Evolutionary conservation across 2,113 vertebrate genomes (phyloP), one percentile per base, ranked within the genome.

Genomic region (Gnathonemus longibarbis): DNA sequence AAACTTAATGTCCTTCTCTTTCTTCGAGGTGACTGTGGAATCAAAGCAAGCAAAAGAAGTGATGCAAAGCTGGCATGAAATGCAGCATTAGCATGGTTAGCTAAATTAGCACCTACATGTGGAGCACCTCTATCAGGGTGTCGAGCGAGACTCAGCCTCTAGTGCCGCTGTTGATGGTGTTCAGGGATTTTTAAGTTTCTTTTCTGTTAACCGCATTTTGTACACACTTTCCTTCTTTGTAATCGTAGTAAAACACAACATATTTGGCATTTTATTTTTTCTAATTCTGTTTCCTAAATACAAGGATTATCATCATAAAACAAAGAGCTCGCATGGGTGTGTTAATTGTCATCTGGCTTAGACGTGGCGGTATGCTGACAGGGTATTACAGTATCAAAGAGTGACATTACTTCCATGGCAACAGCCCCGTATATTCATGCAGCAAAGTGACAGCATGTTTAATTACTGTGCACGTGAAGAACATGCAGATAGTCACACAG

Each of bases 321-420:
- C 42, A 70, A 88, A 88, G 49, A 56, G 52, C 52, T 88, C 21
- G 48, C 21, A 48, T 42, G 45, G 24, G 42, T 13, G 5, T 31
- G n/a, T n/a, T 46, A 70, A 46, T 56, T 70, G 58, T 88, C 31
- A 15, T 31, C 42, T 88, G 24, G 42, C 62, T 58, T 10, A 50
- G 24, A 46, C 62, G 13, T 15, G 31, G 31, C 3, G 35, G 11
- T 74, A 48, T 42, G 42, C 39, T n/a, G 88, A 74, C 56, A 15
- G 88, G 39, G 42, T 21, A 15, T 48, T 74, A 35, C 58, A 70
- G 58, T 31, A 88, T 74, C 58, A 88, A 49, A 70, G 58, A 88
- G 58, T 88, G 88, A 88, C 45, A 49, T 88, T 74, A 74, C 45
- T 74, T 70, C 58, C 58, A 88, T 88, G 88, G 88, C 88, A 88